Conservation (phyloP, 92 coral and sea anemone genomes). For the Umimayanthus chanpuru region DNA sequence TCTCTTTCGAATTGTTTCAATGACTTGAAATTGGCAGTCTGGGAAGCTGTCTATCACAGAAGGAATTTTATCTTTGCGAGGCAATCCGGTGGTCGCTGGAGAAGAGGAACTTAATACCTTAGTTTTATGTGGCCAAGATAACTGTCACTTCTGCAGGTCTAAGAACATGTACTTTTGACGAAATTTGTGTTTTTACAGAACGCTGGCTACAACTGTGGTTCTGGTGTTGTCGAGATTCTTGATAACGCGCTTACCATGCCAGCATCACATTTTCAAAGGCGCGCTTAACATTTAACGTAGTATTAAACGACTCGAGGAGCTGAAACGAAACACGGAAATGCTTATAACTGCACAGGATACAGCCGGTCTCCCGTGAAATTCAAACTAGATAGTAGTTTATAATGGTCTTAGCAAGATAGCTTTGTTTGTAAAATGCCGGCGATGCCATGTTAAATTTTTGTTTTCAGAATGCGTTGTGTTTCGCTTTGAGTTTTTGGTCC, state of each 20-base stretch:
- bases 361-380: constrained; percentile 29
- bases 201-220: neutral
- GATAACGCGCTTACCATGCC: neutral
- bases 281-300: neutral
- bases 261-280: constrained; percentile 8
- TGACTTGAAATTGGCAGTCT: constrained; percentile 3
- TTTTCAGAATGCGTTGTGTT: neutral
- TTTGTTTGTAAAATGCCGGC: constrained; percentile 10
- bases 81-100: neutral
- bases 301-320: neutral
- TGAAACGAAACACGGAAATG: constrained; percentile 41
- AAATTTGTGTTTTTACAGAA: neutral
- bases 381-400: neutral
- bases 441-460: neutral
- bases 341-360: constrained; percentile 32
- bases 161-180: neutral
- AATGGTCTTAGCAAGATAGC: neutral
- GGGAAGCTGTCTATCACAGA: neutral
- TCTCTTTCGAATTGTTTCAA: neutral
- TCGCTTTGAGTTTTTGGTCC: neutral
- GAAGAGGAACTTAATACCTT: constrained; percentile 4
- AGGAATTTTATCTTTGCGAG: constrained; percentile 9
- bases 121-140: neutral
- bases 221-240: neutral
- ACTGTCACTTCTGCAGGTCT: constrained; percentile 1